Evolutionary conservation across 2,888 invertebrate species (phyloP), one percentile per base, ranked within the genome.

Genomic region (Agriopis marginaria): DNA sequence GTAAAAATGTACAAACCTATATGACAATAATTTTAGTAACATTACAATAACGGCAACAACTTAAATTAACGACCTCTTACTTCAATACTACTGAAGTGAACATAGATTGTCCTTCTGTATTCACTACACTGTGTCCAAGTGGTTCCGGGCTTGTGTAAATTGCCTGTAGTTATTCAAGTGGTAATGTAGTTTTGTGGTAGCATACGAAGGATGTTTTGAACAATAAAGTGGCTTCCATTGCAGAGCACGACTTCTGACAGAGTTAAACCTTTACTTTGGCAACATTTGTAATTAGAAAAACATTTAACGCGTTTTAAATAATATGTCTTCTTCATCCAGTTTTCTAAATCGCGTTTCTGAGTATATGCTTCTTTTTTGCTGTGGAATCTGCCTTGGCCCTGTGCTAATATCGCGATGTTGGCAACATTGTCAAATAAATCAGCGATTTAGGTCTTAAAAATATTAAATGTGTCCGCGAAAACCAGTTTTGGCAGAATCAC

Each of bases 151-250:
- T 54, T 63, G 70, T 70, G 70, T 66, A 70, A 70, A 70, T 70
- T 66, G 70, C 59, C 66, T 66, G 70, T 63, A 66, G 70, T 70
- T 70, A 70, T 66, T 66, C 66, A 70, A 70, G 70, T 70, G 63
- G 70, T 70, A 63, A 70, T 70, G 70, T 70, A 60, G 70, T 70
- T 66, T 66, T 66, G 70, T 60, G 66, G 70, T 59, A 66, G 59
- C 62, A 66, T 66, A 66, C 70, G 66, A 62, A 66, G 63, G 58
- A 66, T 66, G 70, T 59, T 70, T 70, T 63, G 56, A 66, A 63
- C 70, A 63, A 54, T 50, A 49, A 63, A 70, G 54, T 70, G 50
- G 59, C 49, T 63, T 10, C 53, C 59, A 70, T 66, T 54, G 42
- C 53, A 69, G 39, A 11, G 17, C 39, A 44, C 54, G 59, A 62